phyloP scores from a whole-genome alignment of 2,113 vertebrate species.

The Myiagra hebetior region DNA sequence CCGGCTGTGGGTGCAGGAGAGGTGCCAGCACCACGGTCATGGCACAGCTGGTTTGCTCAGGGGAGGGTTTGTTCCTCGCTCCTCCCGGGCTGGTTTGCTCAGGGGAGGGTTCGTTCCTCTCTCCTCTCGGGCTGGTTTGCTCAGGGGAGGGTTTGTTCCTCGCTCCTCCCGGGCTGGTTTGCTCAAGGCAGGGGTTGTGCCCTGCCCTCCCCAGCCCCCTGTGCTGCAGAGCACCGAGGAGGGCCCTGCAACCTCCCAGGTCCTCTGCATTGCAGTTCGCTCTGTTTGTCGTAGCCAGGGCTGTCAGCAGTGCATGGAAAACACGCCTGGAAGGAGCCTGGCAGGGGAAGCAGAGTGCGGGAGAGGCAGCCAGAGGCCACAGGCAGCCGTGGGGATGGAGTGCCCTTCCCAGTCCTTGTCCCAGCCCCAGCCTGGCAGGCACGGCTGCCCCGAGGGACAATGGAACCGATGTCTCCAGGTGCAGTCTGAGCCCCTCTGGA shows the following conservation, averaged over 20 bases:
- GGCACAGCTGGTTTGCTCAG: neutral
- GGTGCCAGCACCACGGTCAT: accelerated
- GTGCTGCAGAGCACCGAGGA: neutral
- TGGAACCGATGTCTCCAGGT: neutral
- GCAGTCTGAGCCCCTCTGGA: neutral
- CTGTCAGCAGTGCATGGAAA: neutral
- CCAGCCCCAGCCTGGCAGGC: accelerated
- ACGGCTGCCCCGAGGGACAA: accelerated
- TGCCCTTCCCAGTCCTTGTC: neutral
- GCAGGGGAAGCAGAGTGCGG: neutral
- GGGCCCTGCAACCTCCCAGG: neutral
- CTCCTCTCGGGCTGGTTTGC: neutral
- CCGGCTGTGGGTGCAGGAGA: neutral
- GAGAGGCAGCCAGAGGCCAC: neutral
- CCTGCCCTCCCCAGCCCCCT: neutral
- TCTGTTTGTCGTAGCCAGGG: neutral
- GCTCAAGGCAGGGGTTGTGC: neutral
- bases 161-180: neutral
- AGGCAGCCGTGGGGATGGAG: neutral
- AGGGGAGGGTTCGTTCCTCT: neutral
- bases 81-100: neutral
- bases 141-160: neutral
- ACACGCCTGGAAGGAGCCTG: neutral
- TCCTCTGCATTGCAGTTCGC: neutral
- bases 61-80: neutral